Percentiles rank a stretch among this genome's conserved stretches.
These are phyloP conservation scores for Thalassaphorura encarpata DNA, from an alignment of 1,140 invertebrate species.

Conservation along the genomic window DNA sequence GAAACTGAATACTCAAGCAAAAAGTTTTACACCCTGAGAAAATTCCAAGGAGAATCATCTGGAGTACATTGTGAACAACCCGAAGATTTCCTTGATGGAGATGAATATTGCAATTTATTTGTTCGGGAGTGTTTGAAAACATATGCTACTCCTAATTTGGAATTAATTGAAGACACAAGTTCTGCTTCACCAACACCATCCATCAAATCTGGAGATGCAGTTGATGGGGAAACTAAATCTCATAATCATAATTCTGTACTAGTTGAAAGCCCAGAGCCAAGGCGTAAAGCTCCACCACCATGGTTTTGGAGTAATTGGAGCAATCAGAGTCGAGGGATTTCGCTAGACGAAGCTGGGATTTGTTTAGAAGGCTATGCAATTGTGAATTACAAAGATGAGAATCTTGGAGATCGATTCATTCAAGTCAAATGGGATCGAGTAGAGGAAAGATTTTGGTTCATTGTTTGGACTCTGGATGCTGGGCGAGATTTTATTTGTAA, in stretches of 20 bases:
- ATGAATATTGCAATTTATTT: conserved; percentile 53
- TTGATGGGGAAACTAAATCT: conserved; percentile 9
- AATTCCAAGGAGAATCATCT: conserved; percentile 18
- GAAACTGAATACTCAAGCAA: conserved; percentile 80
- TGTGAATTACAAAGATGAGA: conserved; percentile 22
- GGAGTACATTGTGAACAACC: conserved; percentile 1
- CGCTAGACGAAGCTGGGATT: conserved; percentile 30
- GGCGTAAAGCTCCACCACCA: conserved; percentile 6
- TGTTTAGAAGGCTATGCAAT: conserved; percentile 21
- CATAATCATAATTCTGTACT: too few relatives aligned
- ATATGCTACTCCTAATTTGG: conserved; percentile 51
- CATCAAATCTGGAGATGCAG: background rate
- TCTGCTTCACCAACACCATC: background rate
- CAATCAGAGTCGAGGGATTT: conserved; percentile 17
- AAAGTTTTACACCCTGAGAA: conserved; percentile 64
- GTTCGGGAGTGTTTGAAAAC: conserved; percentile 76
- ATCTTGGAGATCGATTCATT: conserved; percentile 23
- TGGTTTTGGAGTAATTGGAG: conserved; percentile 29
- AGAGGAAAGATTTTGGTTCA: conserved; percentile 27
- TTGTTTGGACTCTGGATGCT: conserved; percentile 21
- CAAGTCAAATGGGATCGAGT: conserved; percentile 31
- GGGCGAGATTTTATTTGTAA: conserved; percentile 23
- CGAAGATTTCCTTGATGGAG: conserved; percentile 1
- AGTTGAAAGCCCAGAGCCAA: background rate
- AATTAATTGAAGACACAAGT: conserved; percentile 9